Percentiles rank a stretch among this genome's conserved stretches.
Evolutionary conservation across 2,888 invertebrate species (phyloP).

Genomic region (Dynastes maya): DNA sequence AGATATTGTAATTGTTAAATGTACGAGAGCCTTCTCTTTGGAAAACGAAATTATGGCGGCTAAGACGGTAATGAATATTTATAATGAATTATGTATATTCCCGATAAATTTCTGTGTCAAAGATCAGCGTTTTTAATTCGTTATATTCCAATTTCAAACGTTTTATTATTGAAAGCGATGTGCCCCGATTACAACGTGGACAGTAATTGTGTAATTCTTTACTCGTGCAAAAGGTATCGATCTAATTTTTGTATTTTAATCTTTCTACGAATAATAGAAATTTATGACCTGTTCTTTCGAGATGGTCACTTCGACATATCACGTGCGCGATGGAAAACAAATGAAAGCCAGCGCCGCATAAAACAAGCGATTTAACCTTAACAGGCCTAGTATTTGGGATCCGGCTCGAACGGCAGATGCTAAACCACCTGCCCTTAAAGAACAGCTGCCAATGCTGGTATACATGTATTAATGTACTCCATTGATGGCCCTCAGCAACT

Average conservation of each 20-base stretch:
- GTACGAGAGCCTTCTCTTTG: too few relatives aligned
- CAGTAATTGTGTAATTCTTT: neutral
- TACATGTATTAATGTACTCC: constrained; percentile 20
- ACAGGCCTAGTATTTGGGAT: constrained; percentile 45
- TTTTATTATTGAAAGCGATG: too few relatives aligned
- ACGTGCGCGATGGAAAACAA: constrained; percentile 47
- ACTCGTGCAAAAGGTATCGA: constrained; percentile 20
- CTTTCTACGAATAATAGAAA: constrained; percentile 16
- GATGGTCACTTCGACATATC: constrained; percentile 29
- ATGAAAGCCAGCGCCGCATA: constrained; percentile 34
- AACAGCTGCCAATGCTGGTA: constrained; percentile 62
- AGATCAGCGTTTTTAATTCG: too few relatives aligned
- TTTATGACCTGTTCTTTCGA: constrained; percentile 21
- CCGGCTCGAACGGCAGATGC: constrained; percentile 60
- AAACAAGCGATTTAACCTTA: constrained; percentile 45
- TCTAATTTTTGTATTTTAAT: constrained; percentile 28
- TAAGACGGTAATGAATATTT: too few relatives aligned
- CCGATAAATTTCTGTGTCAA: too few relatives aligned
- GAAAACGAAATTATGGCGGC: too few relatives aligned
- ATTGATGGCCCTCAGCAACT: constrained; percentile 56
- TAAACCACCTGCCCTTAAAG: constrained; percentile 62
- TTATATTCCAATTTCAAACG: too few relatives aligned
- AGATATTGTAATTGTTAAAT: too few relatives aligned
- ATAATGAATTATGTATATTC: too few relatives aligned
- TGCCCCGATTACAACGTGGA: neutral